Base-by-base conservation (phyloP, 2,888 invertebrate genomes). In the Lordiphosa andalusiaca region DNA sequence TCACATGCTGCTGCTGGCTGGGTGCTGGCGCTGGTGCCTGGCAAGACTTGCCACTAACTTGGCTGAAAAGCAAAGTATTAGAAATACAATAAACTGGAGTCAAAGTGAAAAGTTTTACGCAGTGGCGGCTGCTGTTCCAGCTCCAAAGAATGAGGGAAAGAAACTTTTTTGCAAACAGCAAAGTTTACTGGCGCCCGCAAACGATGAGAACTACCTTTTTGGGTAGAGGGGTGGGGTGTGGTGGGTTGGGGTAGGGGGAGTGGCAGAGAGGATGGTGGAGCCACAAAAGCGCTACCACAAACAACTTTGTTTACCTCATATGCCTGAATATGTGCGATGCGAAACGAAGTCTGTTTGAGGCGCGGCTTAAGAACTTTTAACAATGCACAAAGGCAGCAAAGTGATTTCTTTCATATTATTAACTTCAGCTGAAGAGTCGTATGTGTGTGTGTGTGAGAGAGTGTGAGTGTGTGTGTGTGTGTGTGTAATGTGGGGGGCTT, bases 91-190 rank as follows among this genome's bases (percentile, higher is more conserved):
- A 84, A 86, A 86, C 82, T 78, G 75, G 71, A 84, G 75, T 86
- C 84, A 86, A 84, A 84, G 84, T 86, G 78, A 84, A 84, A 84
- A 84, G 84, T 84, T 84, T 85, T 83, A 76, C 80, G 85, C 86
- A 84, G 74, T 82, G 84, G 70, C 75, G 56, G 62, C 54, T 41
- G 37, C 51, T 40, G 65, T 42, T 69, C 62, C 78, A 63, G 47
- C 81, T 60, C 59, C 75, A 56, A 70, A 47, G 39, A 61, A 69
- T 37, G 7, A n/a, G 21, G 21, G 42, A 52, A 58, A 38, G 50
- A 58, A 54, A 75, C 62, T 16, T 44, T 59, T 81, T 78, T 64
- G 72, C 67, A 78, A 74, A 82, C 74, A 78, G 84, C 70, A 82
- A 84, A 85, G 74, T 82, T 82, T 78, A 47, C 58, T 67, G 65